phyloP scores from a whole-genome alignment of 1,140 invertebrate genomes.

The Ephestia elutella region DNA sequence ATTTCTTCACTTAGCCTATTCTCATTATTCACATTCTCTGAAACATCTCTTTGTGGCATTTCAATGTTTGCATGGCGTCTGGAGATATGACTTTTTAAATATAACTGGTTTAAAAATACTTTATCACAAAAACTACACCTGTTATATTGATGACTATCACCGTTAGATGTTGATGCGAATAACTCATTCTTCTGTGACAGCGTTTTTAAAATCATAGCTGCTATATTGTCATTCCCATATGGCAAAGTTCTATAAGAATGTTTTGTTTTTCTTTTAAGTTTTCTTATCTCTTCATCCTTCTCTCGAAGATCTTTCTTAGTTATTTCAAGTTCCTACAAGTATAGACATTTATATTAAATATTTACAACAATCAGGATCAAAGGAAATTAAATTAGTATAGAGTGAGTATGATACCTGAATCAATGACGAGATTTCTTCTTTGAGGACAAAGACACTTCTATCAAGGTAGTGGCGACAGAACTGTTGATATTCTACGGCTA shows the following conservation, averaged over 20 bases:
- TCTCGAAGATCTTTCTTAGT: slow-evolving; percentile 56
- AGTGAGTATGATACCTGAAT: slow-evolving; percentile 62
- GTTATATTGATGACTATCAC: slow-evolving; percentile 50
- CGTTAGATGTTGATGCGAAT: slow-evolving; percentile 35
- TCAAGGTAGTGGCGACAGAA: slow-evolving; percentile 82
- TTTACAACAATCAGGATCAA: slow-evolving; percentile 11
- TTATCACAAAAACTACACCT: slow-evolving; percentile 76
- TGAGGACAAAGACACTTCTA: slow-evolving; percentile 77
- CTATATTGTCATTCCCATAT: slow-evolving; percentile 65
- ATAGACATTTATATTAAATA: neutral
- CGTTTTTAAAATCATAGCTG: slow-evolving; percentile 61
- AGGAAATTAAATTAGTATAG: neutral
- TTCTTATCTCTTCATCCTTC: slow-evolving; percentile 67
- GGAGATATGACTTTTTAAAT: slow-evolving; percentile 73
- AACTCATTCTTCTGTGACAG: slow-evolving; percentile 53
- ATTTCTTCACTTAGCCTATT: slow-evolving; percentile 71
- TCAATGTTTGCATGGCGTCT: slow-evolving; percentile 66
- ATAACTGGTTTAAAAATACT: slow-evolving; percentile 75
- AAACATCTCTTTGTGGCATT: slow-evolving; percentile 41
- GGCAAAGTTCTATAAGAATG: slow-evolving; percentile 41
- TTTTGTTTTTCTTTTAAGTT: slow-evolving; percentile 53
- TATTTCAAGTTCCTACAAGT: slow-evolving; percentile 51
- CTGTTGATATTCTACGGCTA: slow-evolving; percentile 81
- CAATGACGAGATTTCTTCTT: slow-evolving; percentile 76
- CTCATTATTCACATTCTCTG: slow-evolving; percentile 25